Conservation (phyloP, 2,888 invertebrate species). For the Tyria jacobaeae region DNA sequence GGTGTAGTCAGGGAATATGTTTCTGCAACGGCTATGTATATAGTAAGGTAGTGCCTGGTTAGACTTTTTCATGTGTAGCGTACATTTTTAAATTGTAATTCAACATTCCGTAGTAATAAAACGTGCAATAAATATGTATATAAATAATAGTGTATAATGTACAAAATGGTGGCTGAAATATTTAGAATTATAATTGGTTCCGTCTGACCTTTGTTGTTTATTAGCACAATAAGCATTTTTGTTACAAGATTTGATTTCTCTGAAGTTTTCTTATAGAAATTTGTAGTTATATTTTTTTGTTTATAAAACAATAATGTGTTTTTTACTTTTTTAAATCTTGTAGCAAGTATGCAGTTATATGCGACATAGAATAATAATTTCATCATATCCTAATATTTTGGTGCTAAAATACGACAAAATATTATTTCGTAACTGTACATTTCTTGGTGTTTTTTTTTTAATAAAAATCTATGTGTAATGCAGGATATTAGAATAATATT, state of each 20-base stretch:
- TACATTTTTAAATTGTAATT: conserved; percentile 54
- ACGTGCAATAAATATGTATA: conserved; percentile 63
- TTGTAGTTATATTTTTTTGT: not conserved
- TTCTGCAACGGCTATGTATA: conserved; percentile 32
- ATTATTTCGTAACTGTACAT: conserved; percentile 54
- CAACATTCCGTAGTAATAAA: conserved; percentile 82
- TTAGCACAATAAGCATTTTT: conserved; percentile 38
- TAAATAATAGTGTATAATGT: conserved; percentile 53
- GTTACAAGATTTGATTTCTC: conserved; percentile 17
- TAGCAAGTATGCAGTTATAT: conserved; percentile 16
- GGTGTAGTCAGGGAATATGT: conserved; percentile 6
- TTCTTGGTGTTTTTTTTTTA: conserved; percentile 43
- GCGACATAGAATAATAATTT: conserved; percentile 39
- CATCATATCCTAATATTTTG: conserved; percentile 73
- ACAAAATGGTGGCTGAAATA: conserved; percentile 42
- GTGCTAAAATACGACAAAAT: conserved; percentile 71
- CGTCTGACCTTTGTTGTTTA: conserved; percentile 26
- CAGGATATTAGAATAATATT: conserved; percentile 57
- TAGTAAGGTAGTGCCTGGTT: conserved; percentile 31
- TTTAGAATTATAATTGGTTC: conserved; percentile 30
- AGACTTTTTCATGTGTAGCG: conserved; percentile 41
- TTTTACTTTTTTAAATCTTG: conserved; percentile 14
- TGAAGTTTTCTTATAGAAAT: not conserved
- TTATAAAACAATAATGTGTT: not conserved
- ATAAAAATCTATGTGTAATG: conserved; percentile 35